phyloP scores from a whole-genome alignment of 2,888 invertebrate species.

The Oscheius onirici region DNA sequence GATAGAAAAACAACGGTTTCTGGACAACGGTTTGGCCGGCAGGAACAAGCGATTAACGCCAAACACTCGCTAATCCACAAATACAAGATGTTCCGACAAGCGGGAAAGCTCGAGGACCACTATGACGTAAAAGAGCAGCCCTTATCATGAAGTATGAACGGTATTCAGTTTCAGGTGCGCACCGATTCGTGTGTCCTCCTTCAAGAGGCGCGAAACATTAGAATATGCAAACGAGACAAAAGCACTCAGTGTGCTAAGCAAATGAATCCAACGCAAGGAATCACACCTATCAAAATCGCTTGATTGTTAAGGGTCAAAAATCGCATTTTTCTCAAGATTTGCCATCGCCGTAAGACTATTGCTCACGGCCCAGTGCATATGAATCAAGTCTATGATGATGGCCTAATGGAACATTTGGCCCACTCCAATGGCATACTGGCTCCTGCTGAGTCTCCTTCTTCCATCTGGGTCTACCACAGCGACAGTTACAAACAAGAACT shows the following conservation, averaged over 20 bases:
- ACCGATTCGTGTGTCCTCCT: constrained; percentile 20
- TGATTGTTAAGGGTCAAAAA: too few relatives aligned
- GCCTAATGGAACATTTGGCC: constrained; percentile 1
- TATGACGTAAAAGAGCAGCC: neutral
- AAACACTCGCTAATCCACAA: constrained; percentile 21
- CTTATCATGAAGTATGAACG: constrained; percentile 1
- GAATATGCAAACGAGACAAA: constrained; percentile 34
- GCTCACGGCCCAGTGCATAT: constrained; percentile 9
- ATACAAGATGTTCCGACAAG: constrained; percentile 9
- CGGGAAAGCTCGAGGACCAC: neutral
- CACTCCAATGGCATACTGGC: constrained; percentile 11
- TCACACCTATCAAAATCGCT: constrained; percentile 5
- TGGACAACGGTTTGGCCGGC: constrained; percentile 16
- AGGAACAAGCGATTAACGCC: constrained; percentile 17
- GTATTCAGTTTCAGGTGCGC: constrained; percentile 2
- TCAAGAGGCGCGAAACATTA: constrained; percentile 30
- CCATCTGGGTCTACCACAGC: neutral
- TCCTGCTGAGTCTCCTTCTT: neutral
- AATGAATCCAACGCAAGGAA: constrained; percentile 18
- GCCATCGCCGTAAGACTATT: neutral
- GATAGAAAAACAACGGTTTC: constrained; percentile 3
- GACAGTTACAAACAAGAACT: neutral
- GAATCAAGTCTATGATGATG: constrained; percentile 4
- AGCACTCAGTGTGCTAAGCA: constrained; percentile 24
- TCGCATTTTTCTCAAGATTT: too few relatives aligned